Evolutionary conservation across 2,888 invertebrate genomes (phyloP).

Genomic region (Selenia dentaria): DNA sequence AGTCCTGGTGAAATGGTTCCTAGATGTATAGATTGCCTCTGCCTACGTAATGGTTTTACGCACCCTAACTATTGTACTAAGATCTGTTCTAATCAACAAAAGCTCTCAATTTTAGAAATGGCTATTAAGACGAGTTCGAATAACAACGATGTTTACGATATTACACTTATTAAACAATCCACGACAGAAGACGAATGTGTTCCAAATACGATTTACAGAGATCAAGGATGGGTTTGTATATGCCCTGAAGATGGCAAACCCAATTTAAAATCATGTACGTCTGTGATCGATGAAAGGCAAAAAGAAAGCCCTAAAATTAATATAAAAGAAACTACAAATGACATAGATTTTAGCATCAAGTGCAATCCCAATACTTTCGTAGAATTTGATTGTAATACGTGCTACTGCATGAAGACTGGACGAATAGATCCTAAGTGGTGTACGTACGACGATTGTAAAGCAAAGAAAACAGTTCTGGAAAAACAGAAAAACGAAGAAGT

Average conservation of each 20-base stretch:
- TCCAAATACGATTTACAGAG: slow-evolving; percentile 56
- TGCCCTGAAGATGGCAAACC: slow-evolving; percentile 58
- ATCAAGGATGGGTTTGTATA: slow-evolving; percentile 59
- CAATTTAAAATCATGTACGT: slow-evolving; percentile 54
- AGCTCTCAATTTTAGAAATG: slow-evolving; percentile 57
- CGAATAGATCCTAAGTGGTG: slow-evolving; percentile 73
- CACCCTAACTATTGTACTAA: slow-evolving; percentile 58
- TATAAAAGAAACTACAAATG: neutral
- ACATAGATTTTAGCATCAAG: slow-evolving; percentile 44
- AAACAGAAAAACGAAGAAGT: slow-evolving; percentile 37
- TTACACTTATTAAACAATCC: slow-evolving; percentile 40
- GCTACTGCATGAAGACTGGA: slow-evolving; percentile 69
- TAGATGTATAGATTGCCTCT: slow-evolving; percentile 67
- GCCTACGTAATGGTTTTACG: slow-evolving; percentile 50
- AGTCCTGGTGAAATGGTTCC: slow-evolving; percentile 63
- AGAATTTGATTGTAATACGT: slow-evolving; percentile 72
- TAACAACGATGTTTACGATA: slow-evolving; percentile 45
- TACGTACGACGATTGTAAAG: slow-evolving; percentile 68
- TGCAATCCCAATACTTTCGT: slow-evolving; percentile 70
- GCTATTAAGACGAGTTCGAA: slow-evolving; percentile 46
- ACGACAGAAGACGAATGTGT: slow-evolving; percentile 44
- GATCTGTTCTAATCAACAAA: slow-evolving; percentile 57
- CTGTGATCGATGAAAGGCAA: slow-evolving; percentile 16
- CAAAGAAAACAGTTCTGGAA: slow-evolving; percentile 50
- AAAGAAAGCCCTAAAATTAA: slow-evolving; percentile 12